Evolutionary conservation across 2,888 invertebrate species (phyloP).

Genomic region (Petrolisthes manimaculis): DNA sequence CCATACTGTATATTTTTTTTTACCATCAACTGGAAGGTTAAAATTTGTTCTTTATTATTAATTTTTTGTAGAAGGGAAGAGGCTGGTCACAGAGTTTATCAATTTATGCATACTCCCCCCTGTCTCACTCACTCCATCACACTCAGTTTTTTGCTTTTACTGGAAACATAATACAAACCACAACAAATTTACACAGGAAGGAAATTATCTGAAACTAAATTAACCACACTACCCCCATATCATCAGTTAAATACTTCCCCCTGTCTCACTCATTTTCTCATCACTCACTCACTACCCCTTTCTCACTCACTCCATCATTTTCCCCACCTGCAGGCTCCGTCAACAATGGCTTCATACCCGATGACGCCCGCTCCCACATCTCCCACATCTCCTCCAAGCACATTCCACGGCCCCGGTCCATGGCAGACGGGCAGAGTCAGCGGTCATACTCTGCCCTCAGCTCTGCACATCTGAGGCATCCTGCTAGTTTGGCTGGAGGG

Average conservation of each 20-base stretch:
- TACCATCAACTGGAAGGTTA: neutral
- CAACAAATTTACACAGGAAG: too few species aligned
- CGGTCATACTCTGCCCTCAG: constrained; percentile 88
- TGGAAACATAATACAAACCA: too few species aligned
- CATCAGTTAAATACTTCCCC: neutral
- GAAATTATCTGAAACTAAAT: neutral
- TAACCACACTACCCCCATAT: neutral
- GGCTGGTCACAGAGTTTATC: too few species aligned
- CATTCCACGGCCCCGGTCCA: constrained; percentile 74
- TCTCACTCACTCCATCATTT: neutral
- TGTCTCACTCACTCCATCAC: too few species aligned
- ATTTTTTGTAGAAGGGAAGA: too few species aligned
- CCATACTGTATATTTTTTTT: neutral
- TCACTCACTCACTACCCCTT: neutral
- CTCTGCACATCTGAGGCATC: constrained; percentile 61
- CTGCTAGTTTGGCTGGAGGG: constrained; percentile 76
- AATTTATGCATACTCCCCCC: too few species aligned
- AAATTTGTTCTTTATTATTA: too few species aligned
- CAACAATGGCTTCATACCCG: constrained; percentile 73
- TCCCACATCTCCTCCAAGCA: constrained; percentile 73
- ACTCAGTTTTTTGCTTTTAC: too few species aligned
- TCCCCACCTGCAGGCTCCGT: constrained; percentile 66
- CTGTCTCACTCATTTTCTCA: neutral
- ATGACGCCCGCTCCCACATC: constrained; percentile 81
- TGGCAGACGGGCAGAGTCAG: constrained; percentile 90